A percentile compares a stretch with the other conserved stretches of the same genome.
Conservation (phyloP, 2,113 vertebrate genomes). For the Pogona vitticeps region DNA sequence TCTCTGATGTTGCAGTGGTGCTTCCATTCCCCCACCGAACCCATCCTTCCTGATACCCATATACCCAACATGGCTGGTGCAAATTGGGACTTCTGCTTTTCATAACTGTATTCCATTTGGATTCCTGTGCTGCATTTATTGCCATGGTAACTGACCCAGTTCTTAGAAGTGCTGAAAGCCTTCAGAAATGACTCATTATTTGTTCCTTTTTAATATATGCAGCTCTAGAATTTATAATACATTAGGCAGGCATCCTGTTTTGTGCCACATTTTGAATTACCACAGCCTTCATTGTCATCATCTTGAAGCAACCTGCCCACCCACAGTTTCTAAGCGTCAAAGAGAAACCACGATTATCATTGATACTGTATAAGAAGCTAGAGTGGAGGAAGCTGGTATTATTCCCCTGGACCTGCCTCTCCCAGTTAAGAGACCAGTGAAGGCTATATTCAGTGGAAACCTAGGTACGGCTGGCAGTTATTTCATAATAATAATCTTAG, state of each 20-base stretch:
- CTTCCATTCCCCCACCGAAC: neutral
- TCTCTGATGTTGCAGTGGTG: neutral
- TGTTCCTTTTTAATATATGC: constrained; percentile 19
- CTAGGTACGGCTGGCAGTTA: neutral
- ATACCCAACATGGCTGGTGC: neutral
- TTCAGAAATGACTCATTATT: neutral
- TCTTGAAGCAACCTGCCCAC: neutral
- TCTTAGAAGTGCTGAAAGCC: neutral
- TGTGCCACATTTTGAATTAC: neutral
- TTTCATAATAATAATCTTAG: no score
- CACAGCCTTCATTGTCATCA: neutral
- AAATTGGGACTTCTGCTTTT: neutral
- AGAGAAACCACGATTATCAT: neutral
- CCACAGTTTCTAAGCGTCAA: neutral
- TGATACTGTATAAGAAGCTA: neutral
- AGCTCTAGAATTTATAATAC: constrained; percentile 16
- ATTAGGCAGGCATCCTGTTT: neutral
- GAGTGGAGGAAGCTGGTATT: neutral
- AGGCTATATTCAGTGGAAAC: neutral
- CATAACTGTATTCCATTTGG: constrained; percentile 25
- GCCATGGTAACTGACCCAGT: constrained; percentile 33
- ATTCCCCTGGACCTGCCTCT: neutral
- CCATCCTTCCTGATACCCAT: no score
- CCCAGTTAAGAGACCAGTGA: no score
- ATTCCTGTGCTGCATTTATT: constrained; percentile 23